These are phyloP conservation scores for Nomada fucata DNA, from an alignment of 2,888 invertebrate species.

Conservation along the genomic window DNA sequence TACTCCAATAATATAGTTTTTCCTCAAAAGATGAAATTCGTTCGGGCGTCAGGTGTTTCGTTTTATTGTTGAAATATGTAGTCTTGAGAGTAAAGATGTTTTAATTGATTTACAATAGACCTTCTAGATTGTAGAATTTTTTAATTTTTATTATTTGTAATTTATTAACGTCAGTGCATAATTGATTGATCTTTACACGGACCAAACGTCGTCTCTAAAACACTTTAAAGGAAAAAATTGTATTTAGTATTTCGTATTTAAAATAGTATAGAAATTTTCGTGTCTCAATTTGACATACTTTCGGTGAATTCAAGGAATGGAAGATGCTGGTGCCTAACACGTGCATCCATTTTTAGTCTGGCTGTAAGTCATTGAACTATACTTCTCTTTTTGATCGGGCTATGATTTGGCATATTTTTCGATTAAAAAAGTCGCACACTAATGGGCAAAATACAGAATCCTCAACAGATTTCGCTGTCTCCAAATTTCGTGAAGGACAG, in stretches of 20 bases:
- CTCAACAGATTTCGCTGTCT: conserved; percentile 7
- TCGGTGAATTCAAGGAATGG: not conserved
- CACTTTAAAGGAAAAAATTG: no score
- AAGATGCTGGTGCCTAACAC: conserved; percentile 1
- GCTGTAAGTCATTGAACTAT: not conserved
- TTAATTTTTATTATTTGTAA: no score
- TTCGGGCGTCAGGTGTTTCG: not conserved
- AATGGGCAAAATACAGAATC: not conserved
- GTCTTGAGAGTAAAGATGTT: no score
- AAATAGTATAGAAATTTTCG: not conserved
- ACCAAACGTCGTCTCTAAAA: no score
- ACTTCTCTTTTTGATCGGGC: not conserved
- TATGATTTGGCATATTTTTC: not conserved
- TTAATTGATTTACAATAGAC: no score
- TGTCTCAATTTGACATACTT: conserved; percentile 6
- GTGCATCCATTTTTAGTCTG: conserved; percentile 7
- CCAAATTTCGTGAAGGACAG: not conserved
- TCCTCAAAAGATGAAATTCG: not conserved
- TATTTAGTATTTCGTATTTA: not conserved
- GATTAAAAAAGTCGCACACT: no score
- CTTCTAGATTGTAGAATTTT: no score
- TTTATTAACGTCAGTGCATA: no score
- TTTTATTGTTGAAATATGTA: not conserved
- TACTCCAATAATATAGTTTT: not conserved
- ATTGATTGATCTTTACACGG: no score